Evolutionary conservation across 2,888 invertebrate species (phyloP), one percentile per base, ranked within the genome.

Genomic region (Chamaedrilus cognettii): DNA sequence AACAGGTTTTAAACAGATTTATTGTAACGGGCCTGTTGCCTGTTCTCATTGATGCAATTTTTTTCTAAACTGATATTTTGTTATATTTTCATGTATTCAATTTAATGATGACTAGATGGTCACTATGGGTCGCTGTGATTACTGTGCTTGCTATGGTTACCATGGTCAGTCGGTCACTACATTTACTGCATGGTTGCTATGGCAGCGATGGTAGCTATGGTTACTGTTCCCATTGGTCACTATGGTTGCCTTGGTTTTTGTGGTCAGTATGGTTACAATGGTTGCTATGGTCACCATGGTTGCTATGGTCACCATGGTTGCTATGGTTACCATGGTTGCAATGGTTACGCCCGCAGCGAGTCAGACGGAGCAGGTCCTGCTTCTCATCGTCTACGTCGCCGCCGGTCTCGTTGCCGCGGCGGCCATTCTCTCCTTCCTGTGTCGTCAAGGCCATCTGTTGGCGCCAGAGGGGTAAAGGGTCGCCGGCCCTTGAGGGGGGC

Each of bases 381-480:
- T 60, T 30, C 34, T 60, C n/a, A 34, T 62, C 26, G 30, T 62
- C 28, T 62, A 51, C 52, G 23, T 60, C n/a, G 60, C 30, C 35
- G 60, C 60, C 15, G 60, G 60, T 23, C 26, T 42, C 26, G 34
- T 60, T 4, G 60, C 23, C 33, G 35, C 26, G n/a, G 30, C 42
- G 30, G 42, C 26, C 42, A 60, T 60, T 30, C 4, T 33, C 4
- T 60, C 34, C 28, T 33, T 60, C 42, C 26, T 60, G 42, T 30
- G 34, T 35, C 34, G 23, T 23, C 15, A 60, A 30, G n/a, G 35
- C 26, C 26, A 11, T 60, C 34, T 60, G 60, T 42, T n/a, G n/a
- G n/a, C 60, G 34, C 26, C n/a, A 15, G 34, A 42, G 34, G 28
- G 30, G 34, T 42, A 60, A 60, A 30, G n/a, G 30, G 35, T 30